These are phyloP conservation scores for Chinchilla lanigera DNA, from an alignment of 2,113 vertebrate genomes.

Conservation along the genomic window DNA sequence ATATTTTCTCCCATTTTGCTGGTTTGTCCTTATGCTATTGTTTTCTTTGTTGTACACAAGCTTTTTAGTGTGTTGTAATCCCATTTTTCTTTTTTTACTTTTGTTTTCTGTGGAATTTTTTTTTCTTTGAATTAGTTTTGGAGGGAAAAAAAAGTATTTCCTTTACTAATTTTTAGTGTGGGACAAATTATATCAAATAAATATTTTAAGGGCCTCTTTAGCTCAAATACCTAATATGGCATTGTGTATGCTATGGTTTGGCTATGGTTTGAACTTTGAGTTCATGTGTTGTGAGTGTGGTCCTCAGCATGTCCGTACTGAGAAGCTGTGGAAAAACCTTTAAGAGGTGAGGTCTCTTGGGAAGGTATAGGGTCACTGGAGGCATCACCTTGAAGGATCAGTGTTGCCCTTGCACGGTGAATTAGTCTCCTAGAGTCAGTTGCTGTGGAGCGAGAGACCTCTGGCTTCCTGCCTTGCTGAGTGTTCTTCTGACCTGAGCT, in stretches of 20 bases:
- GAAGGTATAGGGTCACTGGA: neutral
- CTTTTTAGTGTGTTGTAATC: neutral
- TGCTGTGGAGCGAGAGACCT: neutral
- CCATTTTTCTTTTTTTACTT: neutral
- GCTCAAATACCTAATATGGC: neutral
- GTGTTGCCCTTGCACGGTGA: neutral
- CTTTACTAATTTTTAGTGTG: neutral
- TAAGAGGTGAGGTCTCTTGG: neutral
- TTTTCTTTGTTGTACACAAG: neutral
- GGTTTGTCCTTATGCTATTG: neutral
- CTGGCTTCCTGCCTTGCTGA: neutral
- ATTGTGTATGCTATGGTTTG: neutral
- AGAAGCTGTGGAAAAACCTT: neutral
- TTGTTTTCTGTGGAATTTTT: neutral
- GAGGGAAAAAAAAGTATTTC: neutral
- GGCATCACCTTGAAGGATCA: neutral
- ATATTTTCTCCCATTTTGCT: neutral
- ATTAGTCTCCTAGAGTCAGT: neutral
- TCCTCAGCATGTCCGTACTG: no score
- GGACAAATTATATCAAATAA: neutral
- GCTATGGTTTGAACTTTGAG: neutral
- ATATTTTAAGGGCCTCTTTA: neutral
- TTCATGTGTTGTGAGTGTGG: neutral
- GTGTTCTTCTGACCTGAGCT: neutral
- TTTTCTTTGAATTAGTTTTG: neutral